Percentiles rank a stretch among this genome's conserved stretches.
Conservation (phyloP, 1,140 invertebrate species). For the Dolichoris vasculosae region DNA sequence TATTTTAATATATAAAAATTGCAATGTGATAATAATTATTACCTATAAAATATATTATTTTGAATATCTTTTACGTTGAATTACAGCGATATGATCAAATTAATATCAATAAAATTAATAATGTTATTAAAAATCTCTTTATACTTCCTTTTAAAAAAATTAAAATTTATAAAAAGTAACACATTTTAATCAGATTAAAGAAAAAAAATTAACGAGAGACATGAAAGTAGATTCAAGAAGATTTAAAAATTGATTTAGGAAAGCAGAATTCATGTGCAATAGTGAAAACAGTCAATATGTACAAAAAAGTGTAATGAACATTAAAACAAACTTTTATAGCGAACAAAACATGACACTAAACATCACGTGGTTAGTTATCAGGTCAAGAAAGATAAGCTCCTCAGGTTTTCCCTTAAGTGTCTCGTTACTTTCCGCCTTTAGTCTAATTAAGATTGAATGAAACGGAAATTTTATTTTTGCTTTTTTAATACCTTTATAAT, state of each 20-base stretch:
- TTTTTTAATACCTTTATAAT: neutral
- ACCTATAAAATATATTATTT: too few relatives aligned
- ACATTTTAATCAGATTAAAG: neutral
- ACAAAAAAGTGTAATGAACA: neutral
- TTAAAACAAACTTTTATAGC: neutral
- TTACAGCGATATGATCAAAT: neutral
- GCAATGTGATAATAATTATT: too few relatives aligned
- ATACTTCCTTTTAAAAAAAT: neutral
- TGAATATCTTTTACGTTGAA: neutral
- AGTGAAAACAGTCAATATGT: neutral
- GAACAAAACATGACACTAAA: neutral
- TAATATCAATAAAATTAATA: neutral
- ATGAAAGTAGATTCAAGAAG: neutral
- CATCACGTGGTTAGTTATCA: neutral
- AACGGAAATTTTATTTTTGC: neutral
- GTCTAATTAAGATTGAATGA: neutral
- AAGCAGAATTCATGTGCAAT: neutral
- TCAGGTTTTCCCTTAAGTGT: neutral
- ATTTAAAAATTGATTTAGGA: constrained; percentile 5
- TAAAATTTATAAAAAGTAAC: neutral
- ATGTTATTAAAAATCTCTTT: neutral
- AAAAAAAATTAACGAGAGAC: neutral
- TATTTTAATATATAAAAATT: too few relatives aligned
- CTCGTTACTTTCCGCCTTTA: constrained; percentile 1
- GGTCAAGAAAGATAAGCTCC: neutral